Evolutionary conservation across 1,140 invertebrate species (phyloP), one percentile per base, ranked within the genome.

Genomic region (Leptopilina boulardi): DNA sequence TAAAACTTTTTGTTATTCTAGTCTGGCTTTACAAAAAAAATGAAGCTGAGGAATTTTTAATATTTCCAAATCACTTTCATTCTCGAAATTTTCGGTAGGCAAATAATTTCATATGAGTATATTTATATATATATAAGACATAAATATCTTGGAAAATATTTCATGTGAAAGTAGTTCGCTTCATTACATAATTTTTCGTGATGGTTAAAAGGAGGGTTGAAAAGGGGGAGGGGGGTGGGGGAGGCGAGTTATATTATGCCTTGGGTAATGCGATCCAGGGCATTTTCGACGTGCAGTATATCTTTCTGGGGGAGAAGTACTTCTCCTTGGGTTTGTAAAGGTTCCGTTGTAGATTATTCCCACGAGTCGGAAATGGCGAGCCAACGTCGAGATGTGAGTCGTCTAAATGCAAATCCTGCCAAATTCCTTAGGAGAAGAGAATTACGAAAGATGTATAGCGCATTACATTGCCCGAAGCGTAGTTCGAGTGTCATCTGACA

Each of bases 321-420:
- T 66, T 66, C 59, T 34, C 59, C 59, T 30, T 66, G 59, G 59
- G 59, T 66, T 66, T 66, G 59, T 66, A 66, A 66, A 30, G 59
- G 59, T 66, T 66, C 59, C 59, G 59, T 66, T 66, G 59, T 66
- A 66, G 59, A 66, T 66, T 66, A 66, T 66, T 66, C 59, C 59
- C 59, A 66, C 59, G 59, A 66, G 59, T 66, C 59, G 59, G 59
- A 66, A 66, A 66, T 23, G 26, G 59, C 59, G 59, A 66, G 59
- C 59, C 59, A 66, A 66, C 59, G 59, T 66, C 59, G 59, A 59
- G 56, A 59, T 59, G 56, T 59, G 56, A 59, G 56, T 59, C 56
- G 59, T 66, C 59, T 66, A 66, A 66, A 66, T 66, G 59, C 59
- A 66, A 66, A 66, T 66, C 59, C 59, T 66, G 59, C 59, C 59